A percentile compares a stretch with the other conserved stretches of the same genome.
These are phyloP conservation scores for Bembecia ichneumoniformis DNA, from an alignment of 2,888 invertebrate genomes.

Conservation along the genomic window DNA sequence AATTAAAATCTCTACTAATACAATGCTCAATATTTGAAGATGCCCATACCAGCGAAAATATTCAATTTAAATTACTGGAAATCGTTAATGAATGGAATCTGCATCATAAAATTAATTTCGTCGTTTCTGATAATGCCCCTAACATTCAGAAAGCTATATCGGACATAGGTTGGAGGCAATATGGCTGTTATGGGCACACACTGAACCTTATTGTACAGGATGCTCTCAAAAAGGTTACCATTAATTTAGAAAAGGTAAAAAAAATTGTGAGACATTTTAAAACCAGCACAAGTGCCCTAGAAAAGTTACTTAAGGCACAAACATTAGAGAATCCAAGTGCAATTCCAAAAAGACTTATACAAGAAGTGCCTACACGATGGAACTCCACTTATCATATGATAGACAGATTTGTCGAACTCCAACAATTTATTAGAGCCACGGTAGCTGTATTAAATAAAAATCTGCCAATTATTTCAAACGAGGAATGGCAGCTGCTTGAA, in stretches of 20 bases:
- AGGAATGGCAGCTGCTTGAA: conserved; percentile 13
- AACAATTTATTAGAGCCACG: conserved; percentile 13
- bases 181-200: conserved; percentile 17
- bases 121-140: conserved; percentile 21
- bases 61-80: conserved; percentile 10
- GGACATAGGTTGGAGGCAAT: conserved; percentile 8
- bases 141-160: conserved; percentile 18
- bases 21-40: conserved; percentile 13
- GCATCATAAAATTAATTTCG: conserved; percentile 17
- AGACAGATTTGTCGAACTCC: conserved; percentile 12
- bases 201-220: conserved; percentile 14
- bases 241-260: conserved; percentile 14
- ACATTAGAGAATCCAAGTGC: conserved; percentile 10
- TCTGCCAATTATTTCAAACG: conserved; percentile 10
- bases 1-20: not conserved
- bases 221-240: conserved; percentile 5
- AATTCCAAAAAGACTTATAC: conserved; percentile 13
- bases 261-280: conserved; percentile 9
- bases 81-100: conserved; percentile 8
- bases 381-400: too few relatives aligned
- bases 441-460: conserved; percentile 9
- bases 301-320: conserved; percentile 14
- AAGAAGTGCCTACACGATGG: conserved; percentile 20
- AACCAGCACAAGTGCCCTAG: conserved; percentile 13
- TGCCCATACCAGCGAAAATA: conserved; percentile 15